phyloP scores from a whole-genome alignment of 2,888 invertebrate genomes.

The Oxycera nigricornis region DNA sequence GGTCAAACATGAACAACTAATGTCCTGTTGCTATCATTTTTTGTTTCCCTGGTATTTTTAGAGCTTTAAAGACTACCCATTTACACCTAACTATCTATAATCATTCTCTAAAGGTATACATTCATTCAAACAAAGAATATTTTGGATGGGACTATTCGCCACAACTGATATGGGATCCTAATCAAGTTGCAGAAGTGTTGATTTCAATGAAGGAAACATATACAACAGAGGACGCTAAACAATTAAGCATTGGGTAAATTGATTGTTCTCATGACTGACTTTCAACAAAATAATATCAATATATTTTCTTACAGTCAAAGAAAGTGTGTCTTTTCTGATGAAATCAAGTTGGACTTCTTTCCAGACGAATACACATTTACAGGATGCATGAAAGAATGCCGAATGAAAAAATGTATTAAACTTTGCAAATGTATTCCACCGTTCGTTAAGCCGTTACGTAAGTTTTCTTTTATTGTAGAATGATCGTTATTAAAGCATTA shows the following conservation, averaged over 20 bases:
- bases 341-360: slow-evolving; percentile 66
- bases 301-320: slow-evolving; percentile 64
- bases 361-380: slow-evolving; percentile 73
- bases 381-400: slow-evolving; percentile 76
- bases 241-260: slow-evolving; percentile 65
- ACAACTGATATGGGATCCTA: slow-evolving; percentile 73
- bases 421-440: slow-evolving; percentile 76
- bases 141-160: slow-evolving; percentile 73
- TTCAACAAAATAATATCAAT: neutral
- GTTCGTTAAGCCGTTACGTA: slow-evolving; percentile 71
- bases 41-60: no score
- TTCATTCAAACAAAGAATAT: slow-evolving; percentile 74
- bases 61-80: no score
- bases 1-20: no score
- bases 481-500: no score
- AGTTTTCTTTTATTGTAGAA: slow-evolving; percentile 51
- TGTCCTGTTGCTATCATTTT: no score
- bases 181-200: slow-evolving; percentile 57
- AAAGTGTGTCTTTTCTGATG: slow-evolving; percentile 75
- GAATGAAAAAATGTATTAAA: slow-evolving; percentile 70
- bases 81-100: no score
- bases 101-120: slow-evolving; percentile 62
- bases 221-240: slow-evolving; percentile 76
- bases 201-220: slow-evolving; percentile 79
- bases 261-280: neutral